Base-by-base conservation (phyloP, 1,140 invertebrate genomes). In the Babylonia areolata region DNA sequence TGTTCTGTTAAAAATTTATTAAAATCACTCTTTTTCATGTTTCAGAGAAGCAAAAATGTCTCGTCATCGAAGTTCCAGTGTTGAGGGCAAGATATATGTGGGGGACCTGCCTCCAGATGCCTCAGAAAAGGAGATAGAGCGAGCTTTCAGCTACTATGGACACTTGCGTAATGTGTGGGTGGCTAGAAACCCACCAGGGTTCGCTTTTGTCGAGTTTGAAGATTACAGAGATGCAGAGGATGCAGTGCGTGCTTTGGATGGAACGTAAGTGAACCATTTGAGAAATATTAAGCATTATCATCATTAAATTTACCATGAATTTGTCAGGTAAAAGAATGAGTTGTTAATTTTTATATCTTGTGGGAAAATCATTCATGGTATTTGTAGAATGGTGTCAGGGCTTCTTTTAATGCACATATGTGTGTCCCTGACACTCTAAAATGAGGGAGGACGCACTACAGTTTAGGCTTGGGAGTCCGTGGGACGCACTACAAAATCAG, bases 161-260 rank as follows among this genome's bases (percentile, higher is more conserved):
- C 97, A 97, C 42, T 95, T 99, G 87, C 96, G 97, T 88, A 99
- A 98, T 95, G 98, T 99, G 33, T 99, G 97, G 98, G 97, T 99
- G 5, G 98, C 98, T 0, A 95, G 98, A 90, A 98, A 99, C 94
- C 94, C 94, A n/a, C 90, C 93, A 37, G 94, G 98, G 54, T 99
- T 99, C 95, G 98, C 98, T 23, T 99, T 99, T 95, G 97, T 99
- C 31, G 98, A 99, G 94, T 99, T 98, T 95, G 98, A 99, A 95
- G 98, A 98, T 94, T 96, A 96, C 91, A 96, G 97, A 92, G 98
- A 99, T 95, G 98, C 98, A 12, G 97, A 93, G 81, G 93, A 93
- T 91, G 91, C 93, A 58, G 91, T 93, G 2, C 87, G 91, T 77
- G 92, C 87, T 20, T 80, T 93, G 64, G 93, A 93, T 90, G 93